phyloP scores from a whole-genome alignment of 64 coral and sea anemone species.

The Montipora foliosa region DNA sequence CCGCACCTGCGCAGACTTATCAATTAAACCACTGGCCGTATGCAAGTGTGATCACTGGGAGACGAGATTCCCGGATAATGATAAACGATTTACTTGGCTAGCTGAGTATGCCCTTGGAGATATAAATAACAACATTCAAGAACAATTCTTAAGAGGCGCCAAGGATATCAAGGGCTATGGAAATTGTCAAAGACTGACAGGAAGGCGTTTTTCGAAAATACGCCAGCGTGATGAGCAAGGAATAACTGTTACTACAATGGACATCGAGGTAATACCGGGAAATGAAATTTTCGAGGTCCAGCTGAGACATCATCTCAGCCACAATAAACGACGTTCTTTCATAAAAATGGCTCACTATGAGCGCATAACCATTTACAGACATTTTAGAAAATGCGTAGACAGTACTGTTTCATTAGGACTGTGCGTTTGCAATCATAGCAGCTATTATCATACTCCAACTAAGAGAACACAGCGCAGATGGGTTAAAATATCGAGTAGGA shows the following conservation, averaged over 20 bases:
- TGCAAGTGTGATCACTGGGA: conserved; percentile 96
- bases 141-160: conserved; percentile 57
- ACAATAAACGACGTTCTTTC: conserved; percentile 4
- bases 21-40: conserved; percentile 76
- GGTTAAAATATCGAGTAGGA: conserved; percentile 57
- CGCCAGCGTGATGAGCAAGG: conserved; percentile 58
- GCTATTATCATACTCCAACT: conserved; percentile 20
- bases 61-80: conserved; percentile 73
- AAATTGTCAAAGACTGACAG: conserved; percentile 78
- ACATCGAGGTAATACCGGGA: conserved; percentile 76
- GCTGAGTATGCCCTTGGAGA: conserved; percentile 89
- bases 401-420: conserved; percentile 61
- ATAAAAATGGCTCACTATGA: conserved; percentile 60
- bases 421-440: conserved; percentile 76
- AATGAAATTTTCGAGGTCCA: conserved; percentile 90
- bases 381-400: conserved; percentile 78
- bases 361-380: conserved; percentile 88
- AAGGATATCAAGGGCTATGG: conserved; percentile 73
- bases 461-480: conserved; percentile 61
- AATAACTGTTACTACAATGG: conserved; percentile 80
- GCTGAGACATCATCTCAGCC: conserved; percentile 47
- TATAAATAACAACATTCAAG: conserved; percentile 89
- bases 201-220: conserved; percentile 78
- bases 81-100: conserved; percentile 80
- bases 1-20: conserved; percentile 81